Percentiles rank a stretch among this genome's conserved stretches.
phyloP scores from a whole-genome alignment of 2,113 vertebrate genomes.

The Sterrhoptilus dennistouni region DNA sequence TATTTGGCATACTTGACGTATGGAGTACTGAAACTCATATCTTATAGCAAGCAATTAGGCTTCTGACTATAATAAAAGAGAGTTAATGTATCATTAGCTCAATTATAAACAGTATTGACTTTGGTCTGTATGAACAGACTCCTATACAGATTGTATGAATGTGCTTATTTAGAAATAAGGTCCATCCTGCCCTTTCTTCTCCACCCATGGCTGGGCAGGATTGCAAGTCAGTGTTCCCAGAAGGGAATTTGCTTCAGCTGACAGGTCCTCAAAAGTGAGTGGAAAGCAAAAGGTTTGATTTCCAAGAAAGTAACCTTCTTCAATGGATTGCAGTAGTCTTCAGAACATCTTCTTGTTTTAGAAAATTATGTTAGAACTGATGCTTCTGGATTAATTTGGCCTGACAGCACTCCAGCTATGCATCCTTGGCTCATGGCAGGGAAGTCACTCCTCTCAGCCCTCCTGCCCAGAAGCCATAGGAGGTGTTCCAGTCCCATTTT shows the following conservation, averaged over 20 bases:
- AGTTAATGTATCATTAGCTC: background rate
- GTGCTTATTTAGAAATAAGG: background rate
- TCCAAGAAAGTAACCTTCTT: background rate
- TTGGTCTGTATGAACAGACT: background rate
- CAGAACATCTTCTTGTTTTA: background rate
- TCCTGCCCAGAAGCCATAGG: background rate
- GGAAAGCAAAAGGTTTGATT: background rate
- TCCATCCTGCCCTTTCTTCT: background rate
- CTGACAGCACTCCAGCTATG: background rate
- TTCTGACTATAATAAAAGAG: background rate
- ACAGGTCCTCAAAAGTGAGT: background rate
- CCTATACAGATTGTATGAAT: background rate
- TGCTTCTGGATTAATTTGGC: background rate
- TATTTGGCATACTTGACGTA: background rate
- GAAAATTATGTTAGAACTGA: background rate
- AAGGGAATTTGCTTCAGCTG: background rate
- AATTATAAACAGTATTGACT: background rate
- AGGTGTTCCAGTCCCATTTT: background rate
- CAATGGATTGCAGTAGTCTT: fast-evolving
- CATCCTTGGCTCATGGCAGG: background rate
- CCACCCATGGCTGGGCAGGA: background rate
- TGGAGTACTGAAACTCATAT: background rate
- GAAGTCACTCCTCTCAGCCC: background rate
- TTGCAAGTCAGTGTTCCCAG: background rate
- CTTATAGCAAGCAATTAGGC: slow-evolving; percentile 1